Base-by-base conservation (phyloP, 2,113 vertebrate species). In the Tetrao urogallus region DNA sequence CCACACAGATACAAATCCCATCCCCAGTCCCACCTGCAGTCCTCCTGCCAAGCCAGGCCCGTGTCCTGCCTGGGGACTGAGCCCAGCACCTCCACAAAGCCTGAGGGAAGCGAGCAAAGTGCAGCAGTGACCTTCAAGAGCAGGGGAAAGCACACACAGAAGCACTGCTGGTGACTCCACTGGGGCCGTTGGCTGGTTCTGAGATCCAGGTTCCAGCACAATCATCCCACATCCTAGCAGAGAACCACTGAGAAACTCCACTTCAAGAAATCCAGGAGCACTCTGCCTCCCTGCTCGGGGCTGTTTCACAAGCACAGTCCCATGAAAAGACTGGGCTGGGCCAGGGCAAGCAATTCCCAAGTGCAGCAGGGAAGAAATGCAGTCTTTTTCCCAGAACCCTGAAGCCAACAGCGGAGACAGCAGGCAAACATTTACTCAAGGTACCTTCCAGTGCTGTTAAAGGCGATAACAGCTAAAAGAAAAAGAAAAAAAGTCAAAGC, bases 261-360 rank as follows among this genome's bases (percentile, higher is more conserved):
- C 24, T 17, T 30, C 42, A 28, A 66, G 48, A 45, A 61, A 78
- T 79, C 52, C 67, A 74, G 71, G 63, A 60, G 13, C 66, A 25
- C 34, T 73, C 52, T 56, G 79, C 71, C 83, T 72, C 67, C 66
- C 50, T 61, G 45, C 73, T 84, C 3, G 7, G 27, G 57, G 40
- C 22, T 75, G 74, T 94, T 87, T 80, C 90, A 76, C 82, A 94
- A 76, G 82, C 86, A 45, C 76, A 64, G 52, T 38, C 60, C 92
- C 10, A 4, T 71, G 32, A 3, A 50, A 63, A 42, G 74, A 38
- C 58, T 30, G 90, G 83, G 90, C 86, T 90, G 86, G 93, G 66
- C 38, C 45, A 34, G 56, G 69, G 3, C 28, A 14, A 63, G 74
- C 60, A 58, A 88, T 84, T 85, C 90, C 83, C 87, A 52, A 84